phyloP scores from a whole-genome alignment of 1,140 invertebrate species.

The Drosophila auraria region DNA sequence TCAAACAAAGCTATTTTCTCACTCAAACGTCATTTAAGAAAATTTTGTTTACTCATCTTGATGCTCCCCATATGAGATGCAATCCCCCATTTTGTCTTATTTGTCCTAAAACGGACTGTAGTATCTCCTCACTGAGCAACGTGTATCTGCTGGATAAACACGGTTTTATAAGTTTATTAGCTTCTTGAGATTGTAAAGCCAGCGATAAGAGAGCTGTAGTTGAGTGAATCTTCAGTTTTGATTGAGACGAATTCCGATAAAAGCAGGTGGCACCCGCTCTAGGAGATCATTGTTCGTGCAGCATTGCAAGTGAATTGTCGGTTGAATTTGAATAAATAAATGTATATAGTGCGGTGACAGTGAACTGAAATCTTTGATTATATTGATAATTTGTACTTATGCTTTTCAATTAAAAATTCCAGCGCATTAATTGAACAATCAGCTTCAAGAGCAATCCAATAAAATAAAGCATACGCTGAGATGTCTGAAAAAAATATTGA shows the following conservation, averaged over 20 bases:
- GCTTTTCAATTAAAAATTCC: slow-evolving; percentile 32
- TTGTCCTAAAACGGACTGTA: slow-evolving; percentile 28
- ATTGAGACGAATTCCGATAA: slow-evolving; percentile 30
- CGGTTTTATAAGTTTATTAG: slow-evolving; percentile 38
- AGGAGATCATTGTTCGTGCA: slow-evolving; percentile 36
- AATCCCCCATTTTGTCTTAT: slow-evolving; percentile 2
- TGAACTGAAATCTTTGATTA: slow-evolving; percentile 20
- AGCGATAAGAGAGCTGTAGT: slow-evolving; percentile 38
- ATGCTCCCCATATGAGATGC: neutral
- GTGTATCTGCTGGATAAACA: slow-evolving; percentile 32
- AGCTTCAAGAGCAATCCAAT: slow-evolving; percentile 41
- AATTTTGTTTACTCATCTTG: slow-evolving; percentile 2
- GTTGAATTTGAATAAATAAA: slow-evolving; percentile 15
- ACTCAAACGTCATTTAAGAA: neutral
- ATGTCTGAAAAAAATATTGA: slow-evolving; percentile 48
- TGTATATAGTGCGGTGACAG: slow-evolving; percentile 6
- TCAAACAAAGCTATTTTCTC: neutral
- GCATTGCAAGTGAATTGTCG: slow-evolving; percentile 33
- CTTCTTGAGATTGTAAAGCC: slow-evolving; percentile 38
- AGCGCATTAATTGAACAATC: slow-evolving; percentile 48
- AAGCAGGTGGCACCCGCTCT: slow-evolving; percentile 20
- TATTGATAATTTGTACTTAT: slow-evolving; percentile 17
- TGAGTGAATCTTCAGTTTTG: slow-evolving; percentile 41
- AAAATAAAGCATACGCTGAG: neutral
- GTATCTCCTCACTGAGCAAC: neutral